Conservation (phyloP, 2,888 invertebrate species). For the Iphiclides podalirius region DNA sequence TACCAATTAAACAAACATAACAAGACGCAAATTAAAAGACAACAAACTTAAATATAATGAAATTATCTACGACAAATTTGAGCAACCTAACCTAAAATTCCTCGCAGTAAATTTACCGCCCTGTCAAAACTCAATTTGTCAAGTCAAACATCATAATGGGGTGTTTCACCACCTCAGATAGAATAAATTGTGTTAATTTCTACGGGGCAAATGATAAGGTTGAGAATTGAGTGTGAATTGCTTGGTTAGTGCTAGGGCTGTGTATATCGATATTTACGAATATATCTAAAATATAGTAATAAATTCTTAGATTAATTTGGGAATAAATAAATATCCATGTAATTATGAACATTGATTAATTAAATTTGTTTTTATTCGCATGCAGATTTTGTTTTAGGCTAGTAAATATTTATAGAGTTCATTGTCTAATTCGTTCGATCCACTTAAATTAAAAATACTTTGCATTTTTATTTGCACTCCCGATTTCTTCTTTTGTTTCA, state of each 20-base stretch:
- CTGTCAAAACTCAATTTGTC: constrained; percentile 79
- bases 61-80: constrained; percentile 53
- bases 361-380: too few species aligned
- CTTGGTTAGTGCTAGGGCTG: constrained; percentile 25
- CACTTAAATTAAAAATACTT: too few species aligned
- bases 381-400: too few species aligned
- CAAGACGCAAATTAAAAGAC: constrained; percentile 44
- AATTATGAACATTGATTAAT: too few species aligned
- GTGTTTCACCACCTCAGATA: constrained; percentile 31
- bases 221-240: constrained; percentile 44
- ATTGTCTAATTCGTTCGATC: background rate
- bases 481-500: too few species aligned
- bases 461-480: too few species aligned
- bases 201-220: constrained; percentile 49
- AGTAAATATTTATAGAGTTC: background rate
- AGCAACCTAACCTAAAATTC: constrained; percentile 47
- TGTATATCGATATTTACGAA: constrained; percentile 10
- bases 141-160: constrained; percentile 71
- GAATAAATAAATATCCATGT: too few species aligned
- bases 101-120: constrained; percentile 59
- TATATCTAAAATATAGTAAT: background rate
- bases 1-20: constrained; percentile 36
- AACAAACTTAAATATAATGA: constrained; percentile 44
- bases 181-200: constrained; percentile 37
- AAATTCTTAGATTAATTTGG: too few species aligned